phyloP scores from a whole-genome alignment of 2,888 invertebrate species.

The Lomographa bimaculata region DNA sequence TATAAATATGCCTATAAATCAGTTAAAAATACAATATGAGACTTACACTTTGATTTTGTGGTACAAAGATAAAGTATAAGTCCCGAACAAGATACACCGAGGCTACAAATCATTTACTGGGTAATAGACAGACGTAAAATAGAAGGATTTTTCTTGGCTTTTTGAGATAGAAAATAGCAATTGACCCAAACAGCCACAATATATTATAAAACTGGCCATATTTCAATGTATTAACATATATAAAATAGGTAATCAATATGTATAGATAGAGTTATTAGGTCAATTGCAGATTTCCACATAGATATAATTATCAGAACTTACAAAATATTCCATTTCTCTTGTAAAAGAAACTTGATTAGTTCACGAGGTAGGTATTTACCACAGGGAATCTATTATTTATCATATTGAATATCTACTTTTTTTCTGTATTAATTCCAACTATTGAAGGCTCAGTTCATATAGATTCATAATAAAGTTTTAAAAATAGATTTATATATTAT shows the following conservation, averaged over 20 bases:
- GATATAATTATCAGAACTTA: not conserved
- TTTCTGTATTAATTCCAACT: too few species aligned
- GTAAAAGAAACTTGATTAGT: slow-evolving; percentile 1
- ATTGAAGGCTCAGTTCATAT: too few species aligned
- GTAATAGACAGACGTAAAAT: too few species aligned
- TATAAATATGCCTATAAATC: slow-evolving; percentile 35
- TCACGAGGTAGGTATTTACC: not conserved
- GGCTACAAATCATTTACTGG: slow-evolving; percentile 2
- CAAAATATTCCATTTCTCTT: slow-evolving; percentile 2
- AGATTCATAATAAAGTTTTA: too few species aligned
- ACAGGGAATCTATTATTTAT: not conserved
- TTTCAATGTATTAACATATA: too few species aligned
- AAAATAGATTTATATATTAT: too few species aligned
- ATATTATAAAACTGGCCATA: too few species aligned
- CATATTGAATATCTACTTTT: too few species aligned
- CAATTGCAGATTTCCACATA: slow-evolving; percentile 6
- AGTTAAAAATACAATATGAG: slow-evolving; percentile 17
- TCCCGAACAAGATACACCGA: slow-evolving; percentile 14
- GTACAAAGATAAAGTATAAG: slow-evolving; percentile 37
- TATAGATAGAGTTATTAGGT: too few species aligned
- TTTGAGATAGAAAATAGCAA: slow-evolving; percentile 17
- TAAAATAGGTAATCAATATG: too few species aligned
- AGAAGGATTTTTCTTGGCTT: slow-evolving; percentile 17
- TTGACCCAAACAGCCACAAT: too few species aligned
- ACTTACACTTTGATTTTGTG: slow-evolving; percentile 38